Evolutionary conservation across 1,140 invertebrate species (phyloP), one percentile per base, ranked within the genome.

Genomic region (Philopotamus ludificatus): DNA sequence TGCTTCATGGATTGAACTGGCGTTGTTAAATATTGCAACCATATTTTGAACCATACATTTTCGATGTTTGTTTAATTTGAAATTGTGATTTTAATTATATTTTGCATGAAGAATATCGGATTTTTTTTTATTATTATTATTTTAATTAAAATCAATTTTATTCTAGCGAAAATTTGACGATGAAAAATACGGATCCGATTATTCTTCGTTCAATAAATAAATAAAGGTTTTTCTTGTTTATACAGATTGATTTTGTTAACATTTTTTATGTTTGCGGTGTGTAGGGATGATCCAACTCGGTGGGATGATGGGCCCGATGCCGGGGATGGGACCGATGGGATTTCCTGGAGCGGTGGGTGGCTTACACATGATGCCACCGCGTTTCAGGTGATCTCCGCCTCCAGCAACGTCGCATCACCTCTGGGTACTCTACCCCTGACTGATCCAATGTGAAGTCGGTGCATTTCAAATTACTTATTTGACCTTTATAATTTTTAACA

Each of bases 361-460:
- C 26, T 67, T 77, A 62, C 85, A 85, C 65, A 86, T 89, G 84
- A 87, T 89, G 86, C 87, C 87, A 75, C 87, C 87, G 61, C 84
- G 88, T 76, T 90, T 88, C 78, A 88, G 88, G 88, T 90, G 88
- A 90, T 90, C 87, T 71, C 81, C 76, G 72, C 44, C 76, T 73
- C 74, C 71, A 65, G 73, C 63, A 71, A n/a, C 54, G 26, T 49
- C 50, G 21, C 44, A 41, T 16, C 54, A 58, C 18, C 69, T 65
- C 55, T 70, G 68, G 66, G 51, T 68, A 18, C 59, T 74, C 70
- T 76, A 76, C 71, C 73, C 74, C 70, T 73, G 55, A 57, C 20
- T 60, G 57, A 47, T 34, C 51, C n/a, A 34, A 45, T 12, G 4
- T 22, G 57, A 60, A 60, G 57, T 60, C 57, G 57, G 57, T 60